Evolutionary conservation across 2,797 vertebrate species (phyloP).

Genomic region (Lacerta bilineata): DNA sequence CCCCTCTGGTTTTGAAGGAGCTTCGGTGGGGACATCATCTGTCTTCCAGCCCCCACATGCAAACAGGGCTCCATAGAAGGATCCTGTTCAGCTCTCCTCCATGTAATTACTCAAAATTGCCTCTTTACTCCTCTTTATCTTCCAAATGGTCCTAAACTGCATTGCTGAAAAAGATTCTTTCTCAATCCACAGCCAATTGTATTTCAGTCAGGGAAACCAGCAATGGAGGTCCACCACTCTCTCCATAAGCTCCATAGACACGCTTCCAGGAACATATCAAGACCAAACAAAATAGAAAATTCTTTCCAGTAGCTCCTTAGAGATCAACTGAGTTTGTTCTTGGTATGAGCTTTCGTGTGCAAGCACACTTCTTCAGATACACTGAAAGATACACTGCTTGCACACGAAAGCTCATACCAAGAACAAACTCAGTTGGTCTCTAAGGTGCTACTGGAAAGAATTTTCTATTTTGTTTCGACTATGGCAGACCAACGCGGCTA

Average conservation of each 20-base stretch:
- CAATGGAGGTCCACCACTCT: background rate
- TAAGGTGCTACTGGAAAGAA: too few species aligned
- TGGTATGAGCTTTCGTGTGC: too few species aligned
- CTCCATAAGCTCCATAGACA: background rate
- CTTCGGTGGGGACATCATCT: background rate
- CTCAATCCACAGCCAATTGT: background rate
- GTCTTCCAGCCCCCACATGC: background rate
- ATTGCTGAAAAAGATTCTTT: background rate
- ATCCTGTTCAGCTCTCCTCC: background rate
- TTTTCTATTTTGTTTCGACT: too few species aligned
- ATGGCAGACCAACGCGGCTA: too few species aligned
- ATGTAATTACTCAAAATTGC: background rate
- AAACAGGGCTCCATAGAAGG: background rate
- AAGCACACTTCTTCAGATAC: too few species aligned
- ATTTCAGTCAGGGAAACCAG: background rate
- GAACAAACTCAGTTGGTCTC: too few species aligned
- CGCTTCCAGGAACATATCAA: too few species aligned
- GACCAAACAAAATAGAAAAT: background rate
- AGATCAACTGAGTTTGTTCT: too few species aligned
- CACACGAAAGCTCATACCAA: too few species aligned
- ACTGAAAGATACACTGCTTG: too few species aligned
- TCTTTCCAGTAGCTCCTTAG: too few species aligned
- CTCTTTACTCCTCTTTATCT: background rate
- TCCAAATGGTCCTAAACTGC: background rate
- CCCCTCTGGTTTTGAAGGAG: background rate